Evolutionary conservation across 23 tunicate genomes (phyloP).

Genomic region (Phallusia fumigata): DNA sequence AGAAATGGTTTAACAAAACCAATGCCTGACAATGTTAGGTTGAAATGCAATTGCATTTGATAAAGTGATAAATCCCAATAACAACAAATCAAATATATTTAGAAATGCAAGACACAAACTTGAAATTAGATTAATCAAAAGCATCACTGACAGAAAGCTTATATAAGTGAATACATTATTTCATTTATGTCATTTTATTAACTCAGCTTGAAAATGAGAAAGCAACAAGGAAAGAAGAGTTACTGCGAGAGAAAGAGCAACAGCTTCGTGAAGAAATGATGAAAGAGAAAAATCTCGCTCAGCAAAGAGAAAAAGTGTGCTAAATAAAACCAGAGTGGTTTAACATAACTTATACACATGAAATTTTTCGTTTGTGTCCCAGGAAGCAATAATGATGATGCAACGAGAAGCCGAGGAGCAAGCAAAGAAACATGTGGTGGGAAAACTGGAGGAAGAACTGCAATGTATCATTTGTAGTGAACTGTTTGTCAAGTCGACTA

Average conservation of each 20-base stretch:
- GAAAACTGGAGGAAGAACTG: constrained; percentile 37
- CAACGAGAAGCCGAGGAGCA: constrained; percentile 17
- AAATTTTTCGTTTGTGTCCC: background rate
- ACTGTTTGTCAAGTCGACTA: constrained; percentile 28
- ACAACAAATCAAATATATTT: too few relatives aligned
- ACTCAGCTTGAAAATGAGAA: too few relatives aligned
- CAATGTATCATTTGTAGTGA: constrained; percentile 40
- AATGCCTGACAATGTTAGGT: too few relatives aligned
- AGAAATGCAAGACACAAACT: too few relatives aligned
- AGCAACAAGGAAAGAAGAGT: background rate
- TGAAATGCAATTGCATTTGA: too few relatives aligned
- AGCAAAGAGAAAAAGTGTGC: background rate
- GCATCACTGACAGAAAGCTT: too few relatives aligned
- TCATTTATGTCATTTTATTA: too few relatives aligned
- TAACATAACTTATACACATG: background rate
- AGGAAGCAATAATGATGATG: background rate
- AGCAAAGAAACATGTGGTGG: constrained; percentile 18
- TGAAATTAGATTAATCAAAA: too few relatives aligned
- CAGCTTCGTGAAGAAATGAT: constrained; percentile 15
- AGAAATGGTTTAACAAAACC: too few relatives aligned
- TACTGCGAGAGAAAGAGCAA: constrained; percentile 2
- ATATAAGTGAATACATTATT: too few relatives aligned
- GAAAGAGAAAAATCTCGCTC: constrained; percentile 29
- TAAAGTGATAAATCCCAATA: too few relatives aligned
- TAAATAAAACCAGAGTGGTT: background rate